Evolutionary conservation across 2,888 invertebrate species (phyloP).

Genomic region (Molorchus minor): DNA sequence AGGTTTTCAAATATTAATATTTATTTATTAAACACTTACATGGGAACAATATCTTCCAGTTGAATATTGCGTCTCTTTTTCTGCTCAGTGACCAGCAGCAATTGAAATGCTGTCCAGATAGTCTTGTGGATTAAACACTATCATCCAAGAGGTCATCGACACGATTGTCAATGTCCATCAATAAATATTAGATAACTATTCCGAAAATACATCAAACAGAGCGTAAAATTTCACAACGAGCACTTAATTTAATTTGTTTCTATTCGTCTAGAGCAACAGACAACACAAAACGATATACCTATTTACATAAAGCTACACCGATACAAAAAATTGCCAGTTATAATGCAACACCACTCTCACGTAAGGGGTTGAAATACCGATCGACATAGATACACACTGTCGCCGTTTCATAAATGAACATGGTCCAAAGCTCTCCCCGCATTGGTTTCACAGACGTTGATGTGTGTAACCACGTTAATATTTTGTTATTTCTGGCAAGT

Average conservation of each 20-base stretch:
- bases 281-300: background rate
- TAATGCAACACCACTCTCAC: background rate
- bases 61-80: too few species aligned
- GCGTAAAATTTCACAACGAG: background rate
- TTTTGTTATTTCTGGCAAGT: constrained; percentile 12
- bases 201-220: background rate
- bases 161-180: too few species aligned
- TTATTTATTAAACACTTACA: too few species aligned
- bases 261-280: too few species aligned
- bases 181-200: background rate
- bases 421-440: background rate
- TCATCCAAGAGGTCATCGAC: too few species aligned
- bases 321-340: background rate
- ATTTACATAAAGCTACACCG: background rate
- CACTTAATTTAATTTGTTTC: too few species aligned
- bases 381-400: constrained; percentile 22
- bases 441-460: constrained; percentile 2
- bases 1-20: too few species aligned
- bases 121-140: too few species aligned
- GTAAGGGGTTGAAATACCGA: background rate
- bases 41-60: too few species aligned
- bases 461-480: constrained; percentile 4
- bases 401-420: constrained; percentile 17
- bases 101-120: too few species aligned
- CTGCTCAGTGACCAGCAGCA: too few species aligned